phyloP scores from a whole-genome alignment of 2,113 vertebrate species.

The Rhinoptilus africanus region DNA sequence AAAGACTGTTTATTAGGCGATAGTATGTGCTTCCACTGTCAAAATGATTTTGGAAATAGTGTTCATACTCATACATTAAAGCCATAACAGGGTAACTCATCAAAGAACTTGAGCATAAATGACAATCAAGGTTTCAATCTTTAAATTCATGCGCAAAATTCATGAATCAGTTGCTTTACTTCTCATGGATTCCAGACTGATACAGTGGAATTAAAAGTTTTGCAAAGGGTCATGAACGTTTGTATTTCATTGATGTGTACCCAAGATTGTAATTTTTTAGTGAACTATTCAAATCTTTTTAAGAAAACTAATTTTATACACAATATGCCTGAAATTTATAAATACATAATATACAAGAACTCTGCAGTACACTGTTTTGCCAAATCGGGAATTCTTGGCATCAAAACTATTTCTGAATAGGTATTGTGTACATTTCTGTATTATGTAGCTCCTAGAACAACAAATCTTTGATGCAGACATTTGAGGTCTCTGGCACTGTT shows the following conservation, averaged over 20 bases:
- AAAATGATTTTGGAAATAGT: slow-evolving; percentile 46
- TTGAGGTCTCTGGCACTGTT: background rate
- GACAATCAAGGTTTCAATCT: background rate
- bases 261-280: background rate
- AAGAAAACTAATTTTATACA: background rate
- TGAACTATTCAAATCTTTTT: background rate
- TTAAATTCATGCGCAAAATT: background rate
- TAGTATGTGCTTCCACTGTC: background rate
- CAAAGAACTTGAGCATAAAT: background rate
- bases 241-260: background rate
- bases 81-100: background rate
- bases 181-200: background rate
- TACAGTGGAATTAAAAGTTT: background rate
- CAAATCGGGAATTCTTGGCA: background rate
- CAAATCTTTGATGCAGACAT: background rate
- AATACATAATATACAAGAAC: background rate
- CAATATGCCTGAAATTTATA: background rate
- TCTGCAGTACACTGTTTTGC: background rate
- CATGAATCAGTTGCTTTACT: background rate
- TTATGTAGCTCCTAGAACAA: background rate
- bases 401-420: background rate
- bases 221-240: background rate
- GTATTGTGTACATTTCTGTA: background rate
- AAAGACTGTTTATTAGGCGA: background rate
- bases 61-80: slow-evolving; percentile 14